Evolutionary conservation across 53 echinoderm and acorn worm genomes (phyloP), one percentile per base, ranked within the genome.

Genomic region (Antedon mediterranea): DNA sequence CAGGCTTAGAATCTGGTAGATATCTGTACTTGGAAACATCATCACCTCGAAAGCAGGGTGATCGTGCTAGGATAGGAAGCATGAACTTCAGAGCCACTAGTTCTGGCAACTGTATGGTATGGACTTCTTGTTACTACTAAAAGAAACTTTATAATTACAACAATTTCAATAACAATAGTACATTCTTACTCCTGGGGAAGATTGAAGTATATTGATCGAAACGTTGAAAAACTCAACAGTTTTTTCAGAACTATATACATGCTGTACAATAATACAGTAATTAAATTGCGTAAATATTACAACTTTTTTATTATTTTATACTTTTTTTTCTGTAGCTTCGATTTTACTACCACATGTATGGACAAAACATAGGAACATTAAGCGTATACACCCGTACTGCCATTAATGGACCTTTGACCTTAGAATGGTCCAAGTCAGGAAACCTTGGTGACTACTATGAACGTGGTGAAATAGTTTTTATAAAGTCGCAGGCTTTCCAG

Each of bases 341-440:
- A 5, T 91, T 94, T 78, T 94, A 87, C 71, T 94, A 94, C 76
- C 94, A 94, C 74, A 89, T 94, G 94, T 89, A 81, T 78, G 94
- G 94, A 13, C 76, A 78, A 13, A 78, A 87, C 79, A 89, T 89
- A 0, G 91, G 89, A 80, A 74, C 87, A 3, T 74, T 94, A 71
- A 94, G 82, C 15, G 87, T 91, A 0, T 91, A 91, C 76, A 94
- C 90, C 0, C 83, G 94, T 32, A 84, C 84, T 0, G 41, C 84
- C 15, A 75, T 85, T 73, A 90, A 90, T 31, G 94, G 94, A 27
- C 90, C 90, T 0, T 76, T 94, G 27, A 44, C 81, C 14, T 26
- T 30, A 0, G 42, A 75, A 9, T 91, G 87, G 89, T 71, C 34
- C 32, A 82, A 74, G 43, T 43, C 11, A 18, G 89, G 87, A 0